Base-by-base conservation (phyloP, 1,140 invertebrate species). In the Drosophila busckii region DNA sequence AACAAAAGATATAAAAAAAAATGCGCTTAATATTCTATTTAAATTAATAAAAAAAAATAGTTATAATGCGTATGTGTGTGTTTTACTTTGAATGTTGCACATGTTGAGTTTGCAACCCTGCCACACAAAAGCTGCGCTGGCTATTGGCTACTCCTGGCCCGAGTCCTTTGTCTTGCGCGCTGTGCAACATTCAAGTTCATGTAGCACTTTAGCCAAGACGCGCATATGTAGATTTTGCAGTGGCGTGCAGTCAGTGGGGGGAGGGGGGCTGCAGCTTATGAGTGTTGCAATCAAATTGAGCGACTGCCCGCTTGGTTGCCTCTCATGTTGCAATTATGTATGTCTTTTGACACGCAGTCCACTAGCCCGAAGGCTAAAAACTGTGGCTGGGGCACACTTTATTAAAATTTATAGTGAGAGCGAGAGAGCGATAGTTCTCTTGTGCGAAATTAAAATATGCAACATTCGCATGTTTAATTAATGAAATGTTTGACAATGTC, bases 401-500 rank as follows among this genome's bases (percentile, higher is more conserved):
- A 55, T 78, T 31, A 38, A 50, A 46, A 45, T 60, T 62, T 37
- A 38, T 19, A 38, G 40, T 40, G 35, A 22, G n/a, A 26, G 45
- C 22, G n/a, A 42, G 20, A 50, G 42, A 40, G 12, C 46, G 23
- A 31, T 60, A 58, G 37, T 52, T 42, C 48, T 76, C 48, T 78
- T 78, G 63, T 73, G 73, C 69, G 42, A 80, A 82, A 82, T 71
- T 55, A 78, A 78, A 78, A 80, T 71, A 68, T 80, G 73, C 67
- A 34, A 63, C 73, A 80, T 71, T 80, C 69, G 73, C 73, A 82
- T 80, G 73, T 80, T 80, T 82, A 80, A 80, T 80, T 80, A 80
- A 80, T 80, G 64, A 82, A 80, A 69, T 73, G 75, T 82, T 80
- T 80, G 75, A 82, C 73, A 80, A 80, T 82, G 69, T n/a, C 6